Evolutionary conservation across 2,888 invertebrate genomes (phyloP), one percentile per base, ranked within the genome.

Genomic region (Mesoligia furuncula): DNA sequence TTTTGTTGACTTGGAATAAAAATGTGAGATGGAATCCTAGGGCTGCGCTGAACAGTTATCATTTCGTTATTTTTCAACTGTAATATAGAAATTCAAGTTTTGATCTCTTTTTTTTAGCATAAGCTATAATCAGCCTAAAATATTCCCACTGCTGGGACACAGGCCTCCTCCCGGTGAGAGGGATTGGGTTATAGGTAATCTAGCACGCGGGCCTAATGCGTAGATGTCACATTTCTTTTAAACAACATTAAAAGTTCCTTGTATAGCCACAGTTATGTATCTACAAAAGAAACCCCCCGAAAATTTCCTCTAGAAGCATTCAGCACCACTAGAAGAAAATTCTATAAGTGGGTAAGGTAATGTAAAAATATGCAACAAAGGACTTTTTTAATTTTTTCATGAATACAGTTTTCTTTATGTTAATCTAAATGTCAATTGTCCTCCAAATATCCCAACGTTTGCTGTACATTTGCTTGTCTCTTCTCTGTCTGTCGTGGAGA

Each of bases 1-100:
- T 77, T 68, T 48, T 51, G 64, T 59, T 69, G 27, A 59, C 36
- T 59, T 51, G 17, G 54, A 76, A 65, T 66, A 13, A 39, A 78
- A 81, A 77, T 51, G 57, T 51, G n/a, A 36, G 51, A 27, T 51
- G 0, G 24, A 51, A 65, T 65, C 5, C 7, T 59, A 77, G 42
- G 65, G 51, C 5, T 69, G 42, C 13, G 17, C 62, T n/a, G 17
- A 20, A 39, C 15, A 36, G 62, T 31, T 24, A 62, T 36, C 11
- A 17, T 27, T 42, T 42, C 11, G 11, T 57, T 54, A 61, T 61
- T 31, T 31, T 17, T 31, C 17, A 27, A 27, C 31, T 36, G 36
- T 20, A 62, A 20, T 62, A 62, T 24, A 31, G 17, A 20, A 31
- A 61, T 24, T 62, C 31, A 62, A 62, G 5, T 36, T 36, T 20